Percentiles rank a stretch among this genome's conserved stretches.
Evolutionary conservation across 2,113 vertebrate species (phyloP).

Genomic region (cattle (Bos taurus)): DNA sequence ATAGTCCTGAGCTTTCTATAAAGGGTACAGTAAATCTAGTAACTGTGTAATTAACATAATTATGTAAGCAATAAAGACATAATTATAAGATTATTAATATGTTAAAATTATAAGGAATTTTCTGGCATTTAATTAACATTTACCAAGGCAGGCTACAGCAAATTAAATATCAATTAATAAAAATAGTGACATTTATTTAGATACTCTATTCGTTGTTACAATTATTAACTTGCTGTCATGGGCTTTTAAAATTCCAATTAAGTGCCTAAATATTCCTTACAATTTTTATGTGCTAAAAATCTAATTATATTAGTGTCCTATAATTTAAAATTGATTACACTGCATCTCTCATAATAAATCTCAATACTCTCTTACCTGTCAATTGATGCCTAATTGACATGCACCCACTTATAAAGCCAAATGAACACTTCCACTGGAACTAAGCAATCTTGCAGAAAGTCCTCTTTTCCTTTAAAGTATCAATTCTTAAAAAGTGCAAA

Average conservation of each 20-base stretch:
- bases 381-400: slow-evolving; percentile 44
- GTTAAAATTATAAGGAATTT: slow-evolving; percentile 78
- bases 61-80: slow-evolving; percentile 73
- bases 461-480: neutral
- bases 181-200: slow-evolving; percentile 81
- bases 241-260: slow-evolving; percentile 79
- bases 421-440: neutral
- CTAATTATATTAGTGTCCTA: slow-evolving; percentile 76
- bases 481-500: neutral
- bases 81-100: slow-evolving; percentile 78
- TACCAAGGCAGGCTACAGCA: slow-evolving; percentile 71
- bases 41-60: slow-evolving; percentile 75
- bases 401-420: slow-evolving; percentile 32
- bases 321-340: slow-evolving; percentile 77
- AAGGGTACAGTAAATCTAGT: slow-evolving; percentile 58
- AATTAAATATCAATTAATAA: slow-evolving; percentile 79
- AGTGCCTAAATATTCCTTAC: slow-evolving; percentile 77
- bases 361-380: slow-evolving; percentile 50
- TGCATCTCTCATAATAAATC: slow-evolving; percentile 51
- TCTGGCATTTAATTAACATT: slow-evolving; percentile 81
- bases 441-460: neutral
- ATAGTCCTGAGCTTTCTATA: slow-evolving; percentile 33
- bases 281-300: slow-evolving; percentile 78
- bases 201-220: slow-evolving; percentile 78
- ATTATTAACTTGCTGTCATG: slow-evolving; percentile 80